Evolutionary conservation across 2,113 vertebrate species (phyloP).

Genomic region (Erythrocebus patas): DNA sequence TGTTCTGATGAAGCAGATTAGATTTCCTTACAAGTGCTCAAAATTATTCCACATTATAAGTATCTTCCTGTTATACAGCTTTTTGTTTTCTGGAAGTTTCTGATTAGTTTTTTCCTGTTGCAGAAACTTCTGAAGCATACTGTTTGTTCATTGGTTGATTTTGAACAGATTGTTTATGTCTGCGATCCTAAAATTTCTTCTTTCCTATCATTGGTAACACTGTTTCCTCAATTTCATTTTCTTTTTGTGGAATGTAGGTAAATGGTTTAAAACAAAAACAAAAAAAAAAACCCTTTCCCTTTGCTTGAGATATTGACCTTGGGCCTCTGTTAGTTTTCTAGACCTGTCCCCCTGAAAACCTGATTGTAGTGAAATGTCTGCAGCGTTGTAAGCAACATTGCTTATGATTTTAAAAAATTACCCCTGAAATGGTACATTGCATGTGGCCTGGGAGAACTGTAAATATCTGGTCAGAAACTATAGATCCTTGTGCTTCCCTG

Average conservation of each 20-base stretch:
- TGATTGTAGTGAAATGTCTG: not conserved
- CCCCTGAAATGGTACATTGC: not conserved
- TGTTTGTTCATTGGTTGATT: not conserved
- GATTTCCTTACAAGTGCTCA: not conserved
- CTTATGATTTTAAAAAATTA: not conserved
- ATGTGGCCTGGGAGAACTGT: not conserved
- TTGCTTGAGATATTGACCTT: not conserved
- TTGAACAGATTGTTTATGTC: not conserved
- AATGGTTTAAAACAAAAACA: not conserved
- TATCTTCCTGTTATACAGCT: not conserved
- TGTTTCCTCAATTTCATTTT: not conserved
- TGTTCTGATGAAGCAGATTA: not conserved
- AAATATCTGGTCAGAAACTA: not conserved
- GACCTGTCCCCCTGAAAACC: not conserved
- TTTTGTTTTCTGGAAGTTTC: conserved; percentile 35
- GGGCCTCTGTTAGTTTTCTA: not conserved
- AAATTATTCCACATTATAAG: not conserved
- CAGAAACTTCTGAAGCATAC: not conserved
- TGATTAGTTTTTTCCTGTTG: not conserved
- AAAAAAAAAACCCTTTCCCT: not conserved
- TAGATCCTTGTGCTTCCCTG: not conserved
- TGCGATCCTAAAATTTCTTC: not conserved
- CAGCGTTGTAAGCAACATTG: not conserved
- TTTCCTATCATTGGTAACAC: not conserved
- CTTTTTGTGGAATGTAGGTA: not conserved